These are phyloP conservation scores for Dendrolimus pini DNA, from an alignment of 2,888 invertebrate species.

Conservation along the genomic window DNA sequence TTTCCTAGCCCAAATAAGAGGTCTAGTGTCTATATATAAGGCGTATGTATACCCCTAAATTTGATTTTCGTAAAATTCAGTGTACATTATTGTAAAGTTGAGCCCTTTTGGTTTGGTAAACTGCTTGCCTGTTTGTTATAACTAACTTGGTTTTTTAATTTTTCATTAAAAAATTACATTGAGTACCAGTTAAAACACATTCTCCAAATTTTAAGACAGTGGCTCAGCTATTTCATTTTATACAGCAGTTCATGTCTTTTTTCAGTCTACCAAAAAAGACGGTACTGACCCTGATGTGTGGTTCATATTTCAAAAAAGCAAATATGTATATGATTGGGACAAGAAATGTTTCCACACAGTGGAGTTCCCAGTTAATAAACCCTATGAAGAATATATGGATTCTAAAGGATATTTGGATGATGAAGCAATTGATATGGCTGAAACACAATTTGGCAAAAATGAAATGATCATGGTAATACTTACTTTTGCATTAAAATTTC, in stretches of 20 bases:
- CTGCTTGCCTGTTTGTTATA: too few relatives aligned
- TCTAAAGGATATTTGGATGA: slow-evolving; percentile 94
- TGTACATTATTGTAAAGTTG: too few relatives aligned
- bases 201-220: too few relatives aligned
- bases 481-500: not conserved
- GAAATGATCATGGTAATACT: slow-evolving; percentile 84
- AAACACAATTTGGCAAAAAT: slow-evolving; percentile 92
- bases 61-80: too few relatives aligned
- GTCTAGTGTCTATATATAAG: too few relatives aligned
- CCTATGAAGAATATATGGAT: slow-evolving; percentile 83
- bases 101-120: too few relatives aligned
- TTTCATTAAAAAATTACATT: too few relatives aligned
- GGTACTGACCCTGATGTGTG: slow-evolving; percentile 79
- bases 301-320: slow-evolving; percentile 98
- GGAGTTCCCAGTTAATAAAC: slow-evolving; percentile 88
- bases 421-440: slow-evolving; percentile 83
- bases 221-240: too few relatives aligned
- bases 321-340: slow-evolving; percentile 93
- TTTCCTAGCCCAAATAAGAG: too few relatives aligned
- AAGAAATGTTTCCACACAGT: slow-evolving; percentile 88
- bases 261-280: slow-evolving; percentile 59
- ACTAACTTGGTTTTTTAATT: too few relatives aligned
- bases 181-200: too few relatives aligned
- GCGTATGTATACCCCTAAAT: too few relatives aligned
- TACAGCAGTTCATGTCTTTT: slow-evolving; percentile 7